Base-by-base conservation (phyloP, 53 echinoderm and acorn worm genomes). In the Echinometra lucunter region DNA sequence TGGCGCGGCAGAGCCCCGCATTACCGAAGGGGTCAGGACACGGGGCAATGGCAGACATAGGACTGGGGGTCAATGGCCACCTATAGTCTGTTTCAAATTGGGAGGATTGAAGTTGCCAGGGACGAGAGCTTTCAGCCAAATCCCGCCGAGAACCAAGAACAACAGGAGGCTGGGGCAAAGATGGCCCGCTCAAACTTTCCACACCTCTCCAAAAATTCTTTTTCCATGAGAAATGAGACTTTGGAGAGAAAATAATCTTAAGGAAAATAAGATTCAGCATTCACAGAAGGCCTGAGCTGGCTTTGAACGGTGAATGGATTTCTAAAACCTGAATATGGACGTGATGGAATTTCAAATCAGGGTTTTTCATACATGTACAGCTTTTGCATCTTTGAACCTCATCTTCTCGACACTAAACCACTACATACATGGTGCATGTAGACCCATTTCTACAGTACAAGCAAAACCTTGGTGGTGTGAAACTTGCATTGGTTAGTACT, bases 1-100 rank as follows among this genome's bases (percentile, higher is more conserved):
- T 60, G 45, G 45, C 58, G 21, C 60, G 23, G 38, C 72, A 47
- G 57, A 56, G 93, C 55, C 18, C 45, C 19, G 93, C 57, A 92
- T 92, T 92, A 92, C 93, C 53, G 53, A 37, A 28, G 32, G n/a
- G 93, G 75, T 92, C 78, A 74, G 37, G 80, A 44, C 23, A 42
- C 70, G 45, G 66, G 45, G 66, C 89, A 89, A 56, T 35, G 53
- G 53, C 55, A 92, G 93, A 92, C 35, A 92, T 56, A 45, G 80
- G 57, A 6, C 57, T 0, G 44, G n/a, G 93, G 93, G 93, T 92
- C 93, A 92, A 92, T 92, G 93, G 66, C 93, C 93, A 92, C 80
- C 55, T 37, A 74, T 80, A 92, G 78, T 92, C 93, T 92, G 93
- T 92, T 92, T 92, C 93, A 92, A 92, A 92, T 92, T 92, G 93